Evolutionary conservation across 2,113 vertebrate species (phyloP).

Genomic region (Brevimyrus niger): DNA sequence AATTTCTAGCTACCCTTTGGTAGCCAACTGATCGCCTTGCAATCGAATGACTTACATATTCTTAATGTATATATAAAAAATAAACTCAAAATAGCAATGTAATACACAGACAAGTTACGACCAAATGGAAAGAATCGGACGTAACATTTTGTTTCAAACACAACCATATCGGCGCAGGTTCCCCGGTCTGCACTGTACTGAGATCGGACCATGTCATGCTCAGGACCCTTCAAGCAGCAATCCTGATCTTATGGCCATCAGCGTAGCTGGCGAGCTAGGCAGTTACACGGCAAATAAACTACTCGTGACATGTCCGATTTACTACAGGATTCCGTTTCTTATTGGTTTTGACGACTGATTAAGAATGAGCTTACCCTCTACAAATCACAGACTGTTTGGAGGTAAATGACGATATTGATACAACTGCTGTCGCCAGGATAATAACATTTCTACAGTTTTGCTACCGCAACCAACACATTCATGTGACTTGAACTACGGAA

Average conservation of each 20-base stretch:
- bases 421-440: background rate
- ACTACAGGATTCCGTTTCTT: background rate
- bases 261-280: background rate
- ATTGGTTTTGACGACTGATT: background rate
- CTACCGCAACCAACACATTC: constrained; percentile 38
- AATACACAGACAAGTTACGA: background rate
- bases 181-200: background rate
- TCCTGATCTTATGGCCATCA: background rate
- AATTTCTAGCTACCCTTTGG: background rate
- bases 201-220: background rate
- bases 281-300: background rate
- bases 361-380: background rate
- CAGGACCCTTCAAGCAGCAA: background rate
- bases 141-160: background rate
- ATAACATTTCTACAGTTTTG: background rate
- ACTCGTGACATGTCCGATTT: background rate
- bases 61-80: background rate
- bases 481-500: constrained; percentile 58
- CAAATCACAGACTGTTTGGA: background rate
- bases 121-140: background rate
- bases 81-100: background rate
- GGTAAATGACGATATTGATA: background rate
- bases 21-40: background rate
- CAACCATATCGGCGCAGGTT: background rate
- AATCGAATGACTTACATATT: background rate